Base-by-base conservation (phyloP, 2,797 vertebrate species). In the Pangasius sanitwongsei region DNA sequence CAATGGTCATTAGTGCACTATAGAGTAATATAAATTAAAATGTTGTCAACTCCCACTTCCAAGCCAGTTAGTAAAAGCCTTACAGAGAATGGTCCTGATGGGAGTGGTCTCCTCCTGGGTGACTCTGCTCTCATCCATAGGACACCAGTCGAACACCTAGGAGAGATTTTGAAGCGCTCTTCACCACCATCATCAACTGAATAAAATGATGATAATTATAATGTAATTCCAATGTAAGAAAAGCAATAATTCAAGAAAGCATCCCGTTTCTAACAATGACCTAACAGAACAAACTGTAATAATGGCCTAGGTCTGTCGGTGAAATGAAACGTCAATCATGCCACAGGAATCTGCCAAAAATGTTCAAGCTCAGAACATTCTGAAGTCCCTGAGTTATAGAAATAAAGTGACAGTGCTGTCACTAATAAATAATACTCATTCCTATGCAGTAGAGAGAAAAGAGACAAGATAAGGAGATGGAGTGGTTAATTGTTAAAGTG, bases 351-450 rank as follows among this genome's bases (percentile, higher is more conserved):
- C 57, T 74, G 69, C 23, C 87, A 91, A 90, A 86, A 59, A 63
- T n/a, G n/a, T 77, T 83, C 72, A 59, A 87, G 85, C n/a, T 82
- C 75, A 65, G 28, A 34, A 69, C 80, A 63, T 88, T 87, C 90
- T 75, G 34, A n/a, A n/a, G n/a, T n/a, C n/a, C n/a, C n/a, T n/a
- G n/a, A n/a, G n/a, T n/a, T n/a, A 31, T 2, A 61, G 5, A 83
- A 25, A 41, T 41, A 6, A 41, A 41, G 11, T 44, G 57, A 61
- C 20, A 61, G 34, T 41, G 80, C 9, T 82, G 23, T 41, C 28
- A 28, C 37, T 61, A 18, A 25, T 25, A 13, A 37, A n/a, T 57
- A 34, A 83, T 28, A 57, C 55, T 57, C 69, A 72, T 72, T 72
- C 16, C 20, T 72, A 23, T 74, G 9, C 20, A 41, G 18, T 41